Conservation (phyloP, 2,113 vertebrate species). For the Octodon degus region DNA sequence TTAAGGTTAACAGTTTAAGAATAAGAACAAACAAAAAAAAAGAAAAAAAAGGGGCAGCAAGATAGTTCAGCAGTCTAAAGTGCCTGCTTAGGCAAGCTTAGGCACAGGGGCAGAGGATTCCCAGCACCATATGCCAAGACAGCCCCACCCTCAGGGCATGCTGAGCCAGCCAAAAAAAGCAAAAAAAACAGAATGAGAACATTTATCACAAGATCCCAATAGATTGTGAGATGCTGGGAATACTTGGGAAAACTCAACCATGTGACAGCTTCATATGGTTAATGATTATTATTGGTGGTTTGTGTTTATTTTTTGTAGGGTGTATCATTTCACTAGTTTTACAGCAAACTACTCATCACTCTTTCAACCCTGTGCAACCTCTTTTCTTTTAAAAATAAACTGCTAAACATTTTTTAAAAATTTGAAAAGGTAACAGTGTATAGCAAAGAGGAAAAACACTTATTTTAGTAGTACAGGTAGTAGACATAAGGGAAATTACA, state of each 20-base stretch:
- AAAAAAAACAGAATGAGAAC: neutral
- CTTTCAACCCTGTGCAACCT: neutral
- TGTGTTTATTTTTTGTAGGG: slow-evolving; percentile 44
- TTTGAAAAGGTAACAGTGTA: neutral
- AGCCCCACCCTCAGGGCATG: too few relatives aligned
- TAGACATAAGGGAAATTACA: neutral
- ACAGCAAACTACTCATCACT: neutral
- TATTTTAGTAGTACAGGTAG: neutral
- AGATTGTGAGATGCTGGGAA: neutral
- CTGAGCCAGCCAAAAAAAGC: too few relatives aligned
- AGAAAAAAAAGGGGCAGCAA: too few relatives aligned
- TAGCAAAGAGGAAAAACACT: neutral
- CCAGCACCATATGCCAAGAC: too few relatives aligned
- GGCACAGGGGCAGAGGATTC: too few relatives aligned
- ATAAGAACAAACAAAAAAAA: too few relatives aligned
- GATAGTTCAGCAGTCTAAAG: too few relatives aligned
- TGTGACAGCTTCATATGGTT: neutral
- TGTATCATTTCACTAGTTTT: neutral
- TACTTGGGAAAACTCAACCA: neutral
- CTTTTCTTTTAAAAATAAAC: slow-evolving; percentile 50
- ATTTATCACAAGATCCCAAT: neutral
- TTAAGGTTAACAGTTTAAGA: too few relatives aligned
- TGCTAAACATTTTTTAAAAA: neutral
- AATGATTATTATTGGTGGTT: neutral
- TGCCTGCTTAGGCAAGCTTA: too few relatives aligned